Base-by-base conservation (phyloP, 1,140 invertebrate genomes). In the Medauroidea extradentata region DNA sequence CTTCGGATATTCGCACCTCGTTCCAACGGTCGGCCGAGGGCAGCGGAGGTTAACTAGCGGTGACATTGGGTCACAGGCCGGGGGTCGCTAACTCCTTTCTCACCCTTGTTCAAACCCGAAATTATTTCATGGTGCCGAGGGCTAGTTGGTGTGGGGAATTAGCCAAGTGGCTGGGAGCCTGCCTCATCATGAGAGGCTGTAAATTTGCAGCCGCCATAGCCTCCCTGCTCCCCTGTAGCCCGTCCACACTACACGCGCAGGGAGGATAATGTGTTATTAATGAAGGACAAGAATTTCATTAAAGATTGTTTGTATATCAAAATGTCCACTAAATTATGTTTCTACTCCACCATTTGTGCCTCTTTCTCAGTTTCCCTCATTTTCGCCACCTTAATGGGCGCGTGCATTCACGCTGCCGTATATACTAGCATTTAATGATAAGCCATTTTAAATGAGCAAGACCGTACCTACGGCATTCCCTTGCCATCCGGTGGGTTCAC, bases 211-310 rank as follows among this genome's bases (percentile, higher is more conserved):
- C n/a, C 38, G 53, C 41, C 34, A n/a, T 34, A 9, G 25, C 24
- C 0, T 34, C 24, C 49, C 24, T 11, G 25, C 21, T 27, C 49
- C 49, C 29, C 49, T 19, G 1, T 34, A 34, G 16, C 49, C 49
- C 49, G 38, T 29, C 27, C 27, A 21, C 41, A 29, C 24, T 19
- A 34, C 19, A 25, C 13, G 29, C 53, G 53, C 38, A 55, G 34
- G n/a, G 43, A 48, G 62, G 51, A 64, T 81, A 81, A 82, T 82
- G 79, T 76, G 78, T 78, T 81, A 82, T 81, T 82, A 81, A 82
- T 82, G 81, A 81, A 82, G 79, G 81, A 74, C 81, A 82, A 81
- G 81, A 82, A 82, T 82, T 82, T 81, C 80, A 82, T 82, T 82
- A 81, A 81, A 82, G 80, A 81, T 82, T 81, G 80, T 81, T 81